Percentiles rank a stretch among this genome's conserved stretches.
Evolutionary conservation across 2,113 vertebrate species (phyloP).

Genomic region (Puffinus mauretanicus): DNA sequence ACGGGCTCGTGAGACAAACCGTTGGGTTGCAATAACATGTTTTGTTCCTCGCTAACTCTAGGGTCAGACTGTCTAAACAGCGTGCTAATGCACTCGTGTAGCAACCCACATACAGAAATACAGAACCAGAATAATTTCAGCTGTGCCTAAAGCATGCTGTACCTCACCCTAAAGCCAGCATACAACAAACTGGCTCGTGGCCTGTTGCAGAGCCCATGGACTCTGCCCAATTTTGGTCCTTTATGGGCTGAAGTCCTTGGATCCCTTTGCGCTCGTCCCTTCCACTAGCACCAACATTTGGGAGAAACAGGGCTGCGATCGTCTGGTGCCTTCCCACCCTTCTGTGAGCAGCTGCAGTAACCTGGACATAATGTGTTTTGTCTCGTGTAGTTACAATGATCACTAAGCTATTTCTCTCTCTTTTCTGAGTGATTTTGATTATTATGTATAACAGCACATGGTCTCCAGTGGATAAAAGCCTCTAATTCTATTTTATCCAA

Average conservation of each 20-base stretch:
- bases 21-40: too few species aligned
- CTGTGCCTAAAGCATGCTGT: not conserved
- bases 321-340: not conserved
- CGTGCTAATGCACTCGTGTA: not conserved
- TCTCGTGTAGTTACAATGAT: not conserved
- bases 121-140: not conserved
- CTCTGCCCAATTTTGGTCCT: not conserved
- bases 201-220: not conserved
- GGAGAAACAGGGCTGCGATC: not conserved
- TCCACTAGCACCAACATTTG: not conserved
- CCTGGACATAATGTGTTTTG: not conserved
- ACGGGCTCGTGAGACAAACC: accelerated
- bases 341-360: not conserved
- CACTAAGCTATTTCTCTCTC: not conserved
- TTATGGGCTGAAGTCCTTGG: not conserved
- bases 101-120: too few species aligned
- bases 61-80: not conserved
- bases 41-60: not conserved
- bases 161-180: not conserved
- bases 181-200: not conserved
- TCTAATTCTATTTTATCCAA: slow-evolving; percentile 67
- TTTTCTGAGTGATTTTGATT: slow-evolving; percentile 52
- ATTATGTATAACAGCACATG: slow-evolving; percentile 37
- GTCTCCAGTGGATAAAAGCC: slow-evolving; percentile 34
- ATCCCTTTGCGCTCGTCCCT: not conserved